Conservation (phyloP, 2,888 invertebrate species). For the Drosophila neonasuta region DNA sequence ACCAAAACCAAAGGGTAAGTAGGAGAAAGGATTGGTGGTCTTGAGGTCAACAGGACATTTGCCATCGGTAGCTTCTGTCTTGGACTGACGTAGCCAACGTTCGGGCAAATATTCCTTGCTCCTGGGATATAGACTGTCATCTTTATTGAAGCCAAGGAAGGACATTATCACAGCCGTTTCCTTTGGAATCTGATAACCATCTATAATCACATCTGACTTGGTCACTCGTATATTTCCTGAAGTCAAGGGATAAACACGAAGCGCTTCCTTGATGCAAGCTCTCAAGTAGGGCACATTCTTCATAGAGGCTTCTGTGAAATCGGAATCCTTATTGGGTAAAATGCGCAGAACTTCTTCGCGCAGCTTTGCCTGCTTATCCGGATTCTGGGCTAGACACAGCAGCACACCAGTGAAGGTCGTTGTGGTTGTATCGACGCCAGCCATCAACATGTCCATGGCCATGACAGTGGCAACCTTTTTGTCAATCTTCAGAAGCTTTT, state of each 20-base stretch:
- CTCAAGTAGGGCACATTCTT: conserved; percentile 85
- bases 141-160: conserved; percentile 83
- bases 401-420: conserved; percentile 34
- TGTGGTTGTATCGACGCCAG: conserved; percentile 86
- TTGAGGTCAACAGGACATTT: conserved; percentile 86
- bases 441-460: conserved; percentile 88
- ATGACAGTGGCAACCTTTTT: conserved; percentile 86
- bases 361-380: conserved; percentile 86
- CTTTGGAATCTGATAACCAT: conserved; percentile 86
- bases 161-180: conserved; percentile 88
- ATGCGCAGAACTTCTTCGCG: conserved; percentile 84
- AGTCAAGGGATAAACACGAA: conserved; percentile 85
- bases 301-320: conserved; percentile 82
- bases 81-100: conserved; percentile 85
- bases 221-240: conserved; percentile 84
- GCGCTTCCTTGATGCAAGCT: conserved; percentile 89
- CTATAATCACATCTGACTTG: conserved; percentile 84
- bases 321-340: conserved; percentile 81
- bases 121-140: conserved; percentile 84
- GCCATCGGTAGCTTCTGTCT: conserved; percentile 82
- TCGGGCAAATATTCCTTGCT: conserved; percentile 87
- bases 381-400: conserved; percentile 84
- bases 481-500: conserved; percentile 85
- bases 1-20: conserved; percentile 88
- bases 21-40: conserved; percentile 71